phyloP scores from a whole-genome alignment of 2,888 invertebrate genomes.

The Anthophora plumipes region DNA sequence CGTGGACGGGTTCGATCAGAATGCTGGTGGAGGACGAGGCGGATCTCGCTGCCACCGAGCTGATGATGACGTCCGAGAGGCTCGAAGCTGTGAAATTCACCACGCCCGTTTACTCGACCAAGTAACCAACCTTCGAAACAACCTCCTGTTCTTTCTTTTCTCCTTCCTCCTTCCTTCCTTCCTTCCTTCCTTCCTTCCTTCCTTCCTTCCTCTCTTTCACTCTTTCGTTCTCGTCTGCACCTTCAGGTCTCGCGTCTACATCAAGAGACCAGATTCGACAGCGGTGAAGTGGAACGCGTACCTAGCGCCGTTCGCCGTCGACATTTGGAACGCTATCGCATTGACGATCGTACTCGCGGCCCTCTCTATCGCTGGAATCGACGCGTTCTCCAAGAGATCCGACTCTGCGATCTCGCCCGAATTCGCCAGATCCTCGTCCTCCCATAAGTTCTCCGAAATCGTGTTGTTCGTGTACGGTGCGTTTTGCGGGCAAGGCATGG shows the following conservation, averaged over 20 bases:
- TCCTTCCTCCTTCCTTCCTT: not conserved
- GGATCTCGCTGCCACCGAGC: slow-evolving; percentile 79
- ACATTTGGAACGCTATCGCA: slow-evolving; percentile 77
- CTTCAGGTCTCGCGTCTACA: slow-evolving; percentile 78
- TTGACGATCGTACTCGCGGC: slow-evolving; percentile 74
- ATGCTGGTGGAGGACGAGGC: slow-evolving; percentile 72
- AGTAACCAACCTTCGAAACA: slow-evolving; percentile 62
- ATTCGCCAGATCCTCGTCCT: slow-evolving; percentile 7
- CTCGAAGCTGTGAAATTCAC: slow-evolving; percentile 78
- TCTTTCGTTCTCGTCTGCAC: not conserved
- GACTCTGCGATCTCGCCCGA: not conserved
- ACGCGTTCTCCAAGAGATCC: slow-evolving; percentile 25
- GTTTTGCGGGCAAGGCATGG: slow-evolving; percentile 81
- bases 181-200: not conserved
- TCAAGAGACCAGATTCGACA: slow-evolving; percentile 76
- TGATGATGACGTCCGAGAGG: slow-evolving; percentile 80
- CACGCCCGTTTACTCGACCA: slow-evolving; percentile 80
- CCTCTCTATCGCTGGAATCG: slow-evolving; percentile 70
- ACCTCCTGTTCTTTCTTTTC: not conserved
- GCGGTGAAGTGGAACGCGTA: slow-evolving; percentile 81
- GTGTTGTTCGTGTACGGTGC: slow-evolving; percentile 77
- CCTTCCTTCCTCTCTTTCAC: not conserved
- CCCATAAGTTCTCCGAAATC: slow-evolving; percentile 69
- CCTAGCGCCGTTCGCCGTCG: slow-evolving; percentile 77
- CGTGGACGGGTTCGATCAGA: slow-evolving; percentile 79